These are phyloP conservation scores for Cephalopachus bancanus DNA, from an alignment of 2,797 vertebrate genomes.

Conservation along the genomic window DNA sequence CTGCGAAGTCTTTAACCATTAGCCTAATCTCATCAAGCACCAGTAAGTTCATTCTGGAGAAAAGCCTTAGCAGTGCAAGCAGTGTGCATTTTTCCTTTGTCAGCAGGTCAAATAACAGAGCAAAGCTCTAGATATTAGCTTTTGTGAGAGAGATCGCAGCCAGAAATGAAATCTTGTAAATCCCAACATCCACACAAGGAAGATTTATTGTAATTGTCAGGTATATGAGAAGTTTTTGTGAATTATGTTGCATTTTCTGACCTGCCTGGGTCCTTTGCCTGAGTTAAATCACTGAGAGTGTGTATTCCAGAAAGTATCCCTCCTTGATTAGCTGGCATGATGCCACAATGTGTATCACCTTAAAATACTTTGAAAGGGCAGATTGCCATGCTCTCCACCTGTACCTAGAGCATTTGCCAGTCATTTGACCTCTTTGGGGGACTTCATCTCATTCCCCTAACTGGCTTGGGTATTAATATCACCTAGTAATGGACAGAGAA, in stretches of 20 bases:
- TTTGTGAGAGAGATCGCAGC: not conserved
- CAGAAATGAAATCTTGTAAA: not conserved
- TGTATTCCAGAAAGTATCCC: not conserved
- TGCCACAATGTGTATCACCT: not conserved
- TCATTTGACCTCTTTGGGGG: not conserved
- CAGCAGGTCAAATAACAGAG: not conserved
- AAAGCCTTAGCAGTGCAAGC: no score
- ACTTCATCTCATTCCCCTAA: not conserved
- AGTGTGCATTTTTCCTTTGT: not conserved
- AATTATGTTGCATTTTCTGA: not conserved
- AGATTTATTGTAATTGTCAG: not conserved
- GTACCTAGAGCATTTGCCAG: not conserved
- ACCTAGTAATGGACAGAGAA: not conserved
- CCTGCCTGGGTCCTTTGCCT: not conserved
- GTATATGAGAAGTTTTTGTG: not conserved
- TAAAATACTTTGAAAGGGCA: not conserved
- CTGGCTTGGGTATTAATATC: not conserved
- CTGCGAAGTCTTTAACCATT: not conserved
- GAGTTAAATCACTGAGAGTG: not conserved
- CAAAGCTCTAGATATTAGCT: not conserved
- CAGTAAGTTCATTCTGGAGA: not conserved
- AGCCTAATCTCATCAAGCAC: not conserved
- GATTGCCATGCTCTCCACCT: not conserved
- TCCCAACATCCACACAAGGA: not conserved
- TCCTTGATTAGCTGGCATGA: not conserved